Evolutionary conservation across 2,888 invertebrate species (phyloP), one percentile per base, ranked within the genome.

Genomic region (Drosophila paranaensis): DNA sequence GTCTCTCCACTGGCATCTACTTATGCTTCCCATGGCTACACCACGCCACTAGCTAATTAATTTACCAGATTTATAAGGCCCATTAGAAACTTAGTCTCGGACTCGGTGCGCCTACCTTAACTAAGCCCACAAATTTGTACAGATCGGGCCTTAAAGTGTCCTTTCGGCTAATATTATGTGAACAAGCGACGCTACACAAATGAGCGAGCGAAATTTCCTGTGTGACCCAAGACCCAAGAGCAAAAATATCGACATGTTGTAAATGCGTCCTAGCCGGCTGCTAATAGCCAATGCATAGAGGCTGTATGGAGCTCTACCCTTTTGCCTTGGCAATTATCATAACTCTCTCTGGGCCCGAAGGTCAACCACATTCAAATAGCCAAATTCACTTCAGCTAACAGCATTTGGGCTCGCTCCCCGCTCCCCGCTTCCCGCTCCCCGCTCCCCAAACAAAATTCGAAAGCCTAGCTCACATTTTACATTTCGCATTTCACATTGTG

Each of bases 301-400:
- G 20, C 69, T 61, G 64, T 65, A 62, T 66, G 72, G 68, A 62
- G 61, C 66, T 54, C 53, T 61, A 46, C 45, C 71, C 64, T 66
- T 48, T 54, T 53, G 37, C 37, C 27, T 50, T 33, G 57, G 77
- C 65, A 79, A 81, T 79, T 74, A 80, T 80, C 80, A 76, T 78
- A 78, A 80, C 77, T 75, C 65, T 70, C 65, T 70, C 40, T 54
- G 53, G 42, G 51, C 48, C 43, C 16, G 45, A 55, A 54, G 48
- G 55, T 50, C 37, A 50, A 65, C 75, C 63, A 60, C 70, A 74
- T 35, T 45, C 50, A 63, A 72, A 62, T 70, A 66, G 71, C 62
- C 61, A 72, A 66, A 66, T 67, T 66, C 66, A 66, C 55, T 58
- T 39, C 20, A 56, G 43, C 54, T 56, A 39, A 79, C 71, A 50